Evolutionary conservation across 2,797 vertebrate species (phyloP), one percentile per base, ranked within the genome.

Genomic region (Masticophis lateralis): DNA sequence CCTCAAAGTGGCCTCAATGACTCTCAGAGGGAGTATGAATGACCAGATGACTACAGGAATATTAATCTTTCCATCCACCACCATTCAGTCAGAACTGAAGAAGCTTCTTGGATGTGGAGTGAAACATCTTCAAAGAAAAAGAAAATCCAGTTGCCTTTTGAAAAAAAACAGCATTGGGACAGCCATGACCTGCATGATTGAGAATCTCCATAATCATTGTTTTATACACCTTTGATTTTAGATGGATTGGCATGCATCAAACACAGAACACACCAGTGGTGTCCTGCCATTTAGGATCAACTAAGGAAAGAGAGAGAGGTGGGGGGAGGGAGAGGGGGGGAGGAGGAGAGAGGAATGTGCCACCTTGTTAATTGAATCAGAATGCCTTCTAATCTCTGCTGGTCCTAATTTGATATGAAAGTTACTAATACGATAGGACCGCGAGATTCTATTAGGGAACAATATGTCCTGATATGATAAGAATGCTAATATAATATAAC

Each of bases 391-490:
- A 98, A 96, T 96, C 95, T 95, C 95, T 74, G 96, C 90, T 97
- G 95, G 94, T 94, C 93, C 96, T 97, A 98, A 98, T 97, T 96
- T 97, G 97, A 97, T 97, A 98, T 97, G 97, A 98, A 97, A 97
- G 95, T 97, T 95, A 96, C 97, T 98, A 98, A 98, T 97, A 94
- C 1, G 27, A 97, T 97, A 97, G 37, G 94, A 97, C 96, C 96
- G 96, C 96, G 97, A 97, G 95, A 95, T 95, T 97, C 94, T 96
- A 97, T 97, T 97, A 97, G 94, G 93, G 96, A 97, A 95, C 95
- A 97, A 96, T 97, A 97, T 96, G 97, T 97, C 97, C 95, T 97
- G 96, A 96, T 97, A 97, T 90, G 93, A 96, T 96, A 95, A 95
- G 97, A 97, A 98, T 97, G 95, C 95, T 97, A 98, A 98, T 97